These are phyloP conservation scores for Caranx melampygus DNA, from an alignment of 2,113 vertebrate genomes.

Conservation along the genomic window DNA sequence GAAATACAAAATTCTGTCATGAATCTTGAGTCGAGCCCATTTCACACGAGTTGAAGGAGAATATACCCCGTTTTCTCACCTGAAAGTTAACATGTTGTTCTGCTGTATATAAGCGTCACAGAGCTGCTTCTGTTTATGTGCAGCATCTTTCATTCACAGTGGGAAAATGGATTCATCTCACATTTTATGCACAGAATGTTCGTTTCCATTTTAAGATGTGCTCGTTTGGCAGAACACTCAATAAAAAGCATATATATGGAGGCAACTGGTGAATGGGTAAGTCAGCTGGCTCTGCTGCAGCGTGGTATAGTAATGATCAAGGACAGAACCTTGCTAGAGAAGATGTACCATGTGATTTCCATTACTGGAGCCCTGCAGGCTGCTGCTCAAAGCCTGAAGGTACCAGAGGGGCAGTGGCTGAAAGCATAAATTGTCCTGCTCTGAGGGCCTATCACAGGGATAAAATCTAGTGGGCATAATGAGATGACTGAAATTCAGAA, in stretches of 20 bases:
- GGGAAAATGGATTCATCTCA: neutral
- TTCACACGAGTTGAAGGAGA: neutral
- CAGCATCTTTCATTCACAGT: neutral
- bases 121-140: neutral
- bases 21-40: neutral
- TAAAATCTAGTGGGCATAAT: neutral
- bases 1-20: neutral
- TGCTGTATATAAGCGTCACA: neutral
- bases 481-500: neutral
- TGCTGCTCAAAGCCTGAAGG: slow-evolving; percentile 1
- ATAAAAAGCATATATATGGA: neutral
- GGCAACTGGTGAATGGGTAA: slow-evolving; percentile 24
- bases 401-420: neutral
- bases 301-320: slow-evolving; percentile 22
- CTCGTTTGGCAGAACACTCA: neutral
- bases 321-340: neutral
- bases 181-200: neutral
- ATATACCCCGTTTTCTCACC: neutral
- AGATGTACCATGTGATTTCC: slow-evolving; percentile 20
- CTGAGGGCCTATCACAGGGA: neutral
- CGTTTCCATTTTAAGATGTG: slow-evolving; percentile 6
- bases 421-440: slow-evolving; percentile 24
- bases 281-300: neutral
- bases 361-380: slow-evolving; percentile 10
- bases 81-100: neutral